phyloP scores from a whole-genome alignment of 2,797 vertebrate species.

The Adelosebastes latens region DNA sequence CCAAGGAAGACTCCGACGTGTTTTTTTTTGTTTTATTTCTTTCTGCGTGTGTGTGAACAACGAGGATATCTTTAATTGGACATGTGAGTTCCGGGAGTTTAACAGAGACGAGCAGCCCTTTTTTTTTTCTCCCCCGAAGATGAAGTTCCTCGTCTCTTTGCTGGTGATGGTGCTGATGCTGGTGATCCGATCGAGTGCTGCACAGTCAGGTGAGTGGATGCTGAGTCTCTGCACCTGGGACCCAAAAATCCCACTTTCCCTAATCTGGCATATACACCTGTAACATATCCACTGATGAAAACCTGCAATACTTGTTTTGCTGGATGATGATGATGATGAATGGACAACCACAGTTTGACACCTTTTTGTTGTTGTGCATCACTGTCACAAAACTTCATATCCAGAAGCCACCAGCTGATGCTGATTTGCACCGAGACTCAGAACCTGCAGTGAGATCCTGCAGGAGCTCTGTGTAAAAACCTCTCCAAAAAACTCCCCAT shows the following conservation, averaged over 20 bases:
- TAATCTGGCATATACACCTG: not conserved
- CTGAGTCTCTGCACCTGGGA: constrained; percentile 2
- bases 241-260: too few relatives aligned
- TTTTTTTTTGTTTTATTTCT: not conserved
- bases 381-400: constrained; percentile 48
- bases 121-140: constrained; percentile 46
- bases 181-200: constrained; percentile 66
- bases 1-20: constrained; percentile 31
- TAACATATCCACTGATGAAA: rapidly evolving
- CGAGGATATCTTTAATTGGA: constrained; percentile 76
- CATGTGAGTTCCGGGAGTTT: constrained; percentile 81
- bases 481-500: constrained; percentile 12
- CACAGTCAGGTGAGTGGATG: constrained; percentile 83
- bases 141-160: constrained; percentile 82
- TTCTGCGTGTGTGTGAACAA: constrained; percentile 11
- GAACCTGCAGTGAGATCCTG: constrained; percentile 20
- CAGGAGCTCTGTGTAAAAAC: constrained; percentile 48
- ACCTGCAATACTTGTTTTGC: not conserved
- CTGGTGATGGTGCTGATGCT: constrained; percentile 50
- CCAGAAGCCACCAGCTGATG: not conserved
- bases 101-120: constrained; percentile 52
- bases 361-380: not conserved
- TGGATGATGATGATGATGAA: not conserved
- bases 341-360: not conserved
- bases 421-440: not conserved